phyloP scores from a whole-genome alignment of 2,797 vertebrate species.

The Microctenopoma steveboyesi region DNA sequence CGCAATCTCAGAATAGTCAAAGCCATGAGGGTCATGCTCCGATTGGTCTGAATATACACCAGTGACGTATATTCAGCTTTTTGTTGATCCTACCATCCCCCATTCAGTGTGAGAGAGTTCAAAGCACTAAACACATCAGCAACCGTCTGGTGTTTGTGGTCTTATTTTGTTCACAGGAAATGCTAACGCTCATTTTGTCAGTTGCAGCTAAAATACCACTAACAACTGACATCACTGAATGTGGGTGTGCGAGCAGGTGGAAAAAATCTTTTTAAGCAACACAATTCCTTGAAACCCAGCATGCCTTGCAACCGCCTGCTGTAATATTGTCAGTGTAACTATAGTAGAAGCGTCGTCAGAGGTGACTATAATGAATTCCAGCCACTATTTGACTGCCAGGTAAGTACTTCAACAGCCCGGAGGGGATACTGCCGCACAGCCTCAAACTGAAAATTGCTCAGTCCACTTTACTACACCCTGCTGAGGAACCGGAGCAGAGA shows the following conservation, averaged over 20 bases:
- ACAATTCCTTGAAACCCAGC: conserved; percentile 19
- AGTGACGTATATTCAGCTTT: too few species aligned
- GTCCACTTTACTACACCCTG: conserved; percentile 39
- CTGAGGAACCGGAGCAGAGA: conserved; percentile 30
- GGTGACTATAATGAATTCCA: conserved; percentile 40
- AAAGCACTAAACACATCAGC: too few species aligned
- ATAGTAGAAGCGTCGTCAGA: conserved; percentile 27
- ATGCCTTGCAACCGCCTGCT: conserved; percentile 33
- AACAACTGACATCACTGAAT: too few species aligned
- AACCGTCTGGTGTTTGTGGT: too few species aligned
- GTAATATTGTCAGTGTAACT: conserved; percentile 37
- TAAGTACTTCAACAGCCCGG: conserved; percentile 31
- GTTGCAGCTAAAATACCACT: not conserved
- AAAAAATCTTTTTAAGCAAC: not conserved
- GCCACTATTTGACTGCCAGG: conserved; percentile 44
- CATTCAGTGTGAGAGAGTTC: too few species aligned
- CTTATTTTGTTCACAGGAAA: too few species aligned
- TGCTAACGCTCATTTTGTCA: not conserved
- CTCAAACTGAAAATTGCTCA: conserved; percentile 36
- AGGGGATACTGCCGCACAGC: conserved; percentile 36
- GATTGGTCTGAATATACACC: too few species aligned
- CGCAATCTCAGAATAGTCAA: too few species aligned
- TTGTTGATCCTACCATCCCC: too few species aligned
- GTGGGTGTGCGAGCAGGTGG: too few species aligned
- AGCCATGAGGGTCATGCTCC: too few species aligned